Evolutionary conservation across 2,888 invertebrate species (phyloP), one percentile per base, ranked within the genome.

Genomic region (Gasteruption jaculator): DNA sequence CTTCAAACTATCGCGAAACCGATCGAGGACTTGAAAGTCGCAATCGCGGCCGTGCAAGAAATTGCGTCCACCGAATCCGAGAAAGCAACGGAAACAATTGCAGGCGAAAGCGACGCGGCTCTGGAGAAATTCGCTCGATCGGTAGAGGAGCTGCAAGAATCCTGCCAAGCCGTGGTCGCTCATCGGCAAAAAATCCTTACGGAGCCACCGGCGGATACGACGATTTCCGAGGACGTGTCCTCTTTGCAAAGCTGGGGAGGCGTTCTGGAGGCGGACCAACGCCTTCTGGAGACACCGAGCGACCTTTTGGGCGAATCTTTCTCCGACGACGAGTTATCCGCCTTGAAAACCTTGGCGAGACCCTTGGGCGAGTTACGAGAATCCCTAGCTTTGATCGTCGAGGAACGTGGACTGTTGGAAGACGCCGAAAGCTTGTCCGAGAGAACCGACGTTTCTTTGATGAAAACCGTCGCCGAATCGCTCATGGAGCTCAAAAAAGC

Each of bases 41-140:
- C 45, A 0, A 19, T 43, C 1, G 32, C 38, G 16, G 22, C 20
- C 2, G 26, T 50, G n/a, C 43, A 49, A 11, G 31, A 16, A 3
- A 39, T 31, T 5, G 18, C 32, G 3, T 11, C 12, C n/a, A n/a
- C 40, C 3, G 35, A 46, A 18, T 12, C 15, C 1, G 40, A 51
- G 10, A 45, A 46, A n/a, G 4, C 45, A 1, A 31, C 37, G 4
- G 49, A 50, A 11, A 5, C 55, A 1, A 37, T 44, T 2, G 45
- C 43, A 22, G 32, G 36, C 4, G 54, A 57, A 2, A 52, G 50
- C 26, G 25, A 56, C 18, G 54, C 62, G 1, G 52, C 73, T 4
- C 54, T 73, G 24, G 64, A 71, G 36, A 70, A 71, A 3, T 61
- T 77, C 10, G 76, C 76, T 2, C 43, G 41, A 22, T 41, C 42